Percentiles rank a stretch among this genome's conserved stretches.
Conservation (phyloP, 2,888 invertebrate species). For the Drosophila formosana region DNA sequence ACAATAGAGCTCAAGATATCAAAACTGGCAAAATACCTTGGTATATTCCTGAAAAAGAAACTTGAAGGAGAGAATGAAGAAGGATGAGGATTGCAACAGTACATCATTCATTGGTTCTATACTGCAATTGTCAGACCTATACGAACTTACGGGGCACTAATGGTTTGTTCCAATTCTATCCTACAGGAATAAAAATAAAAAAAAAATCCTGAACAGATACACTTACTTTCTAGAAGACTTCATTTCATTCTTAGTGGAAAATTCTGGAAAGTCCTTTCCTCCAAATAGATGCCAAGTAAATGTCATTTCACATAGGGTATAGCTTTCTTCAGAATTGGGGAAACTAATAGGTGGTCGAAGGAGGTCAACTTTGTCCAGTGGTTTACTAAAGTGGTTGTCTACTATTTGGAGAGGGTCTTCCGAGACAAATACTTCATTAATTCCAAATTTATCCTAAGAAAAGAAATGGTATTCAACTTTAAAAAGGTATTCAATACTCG, state of each 20-base stretch:
- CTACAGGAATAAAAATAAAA: too few relatives aligned
- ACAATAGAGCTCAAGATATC: too few relatives aligned
- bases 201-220: too few relatives aligned
- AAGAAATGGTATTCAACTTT: not conserved
- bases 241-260: not conserved
- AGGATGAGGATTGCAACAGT: too few relatives aligned
- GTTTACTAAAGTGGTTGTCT: slow-evolving; percentile 94
- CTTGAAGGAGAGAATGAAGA: too few relatives aligned
- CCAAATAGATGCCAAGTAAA: slow-evolving; percentile 97
- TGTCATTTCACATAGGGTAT: slow-evolving; percentile 94
- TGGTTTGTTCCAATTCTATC: too few relatives aligned
- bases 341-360: slow-evolving; percentile 94
- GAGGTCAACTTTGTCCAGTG: slow-evolving; percentile 92
- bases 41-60: too few relatives aligned
- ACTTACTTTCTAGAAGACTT: not conserved
- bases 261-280: slow-evolving; percentile 92
- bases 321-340: slow-evolving; percentile 91
- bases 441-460: slow-evolving; percentile 83
- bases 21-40: too few relatives aligned
- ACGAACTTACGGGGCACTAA: too few relatives aligned
- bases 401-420: slow-evolving; percentile 90
- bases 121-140: too few relatives aligned
- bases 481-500: too few relatives aligned
- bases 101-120: too few relatives aligned
- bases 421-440: slow-evolving; percentile 90